phyloP scores from a whole-genome alignment of 2,113 vertebrate species.

The Grallaria varia region DNA sequence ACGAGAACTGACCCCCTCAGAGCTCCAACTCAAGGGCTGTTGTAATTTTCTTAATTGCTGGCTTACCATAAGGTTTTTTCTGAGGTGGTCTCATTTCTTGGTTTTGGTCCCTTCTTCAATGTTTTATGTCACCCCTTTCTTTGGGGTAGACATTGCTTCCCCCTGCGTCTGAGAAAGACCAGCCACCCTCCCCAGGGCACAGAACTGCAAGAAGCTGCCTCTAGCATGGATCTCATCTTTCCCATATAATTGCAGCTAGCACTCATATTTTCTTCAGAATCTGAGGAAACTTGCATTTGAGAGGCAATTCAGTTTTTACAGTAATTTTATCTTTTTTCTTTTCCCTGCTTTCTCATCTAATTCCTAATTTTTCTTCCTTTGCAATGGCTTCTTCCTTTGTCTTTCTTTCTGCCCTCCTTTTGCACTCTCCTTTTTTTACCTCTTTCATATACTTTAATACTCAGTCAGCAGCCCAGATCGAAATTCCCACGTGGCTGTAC shows the following conservation, averaged over 20 bases:
- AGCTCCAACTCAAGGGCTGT: background rate
- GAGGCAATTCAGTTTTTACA: background rate
- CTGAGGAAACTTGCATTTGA: background rate
- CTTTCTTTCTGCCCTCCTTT: background rate
- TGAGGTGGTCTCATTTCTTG: background rate
- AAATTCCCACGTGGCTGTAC: background rate
- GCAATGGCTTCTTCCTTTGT: background rate
- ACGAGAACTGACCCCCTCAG: fast-evolving
- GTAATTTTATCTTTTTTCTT: background rate
- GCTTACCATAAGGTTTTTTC: background rate
- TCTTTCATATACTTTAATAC: background rate
- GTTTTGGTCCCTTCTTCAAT: background rate
- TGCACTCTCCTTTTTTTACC: background rate
- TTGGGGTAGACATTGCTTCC: background rate
- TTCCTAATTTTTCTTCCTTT: background rate
- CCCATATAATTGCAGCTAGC: background rate
- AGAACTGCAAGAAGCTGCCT: background rate
- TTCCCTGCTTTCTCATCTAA: background rate
- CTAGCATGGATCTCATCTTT: background rate
- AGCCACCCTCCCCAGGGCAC: background rate
- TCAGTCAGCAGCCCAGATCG: background rate
- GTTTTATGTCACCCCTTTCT: background rate
- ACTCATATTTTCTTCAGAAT: background rate
- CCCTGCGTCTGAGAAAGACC: background rate
- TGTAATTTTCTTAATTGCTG: background rate